phyloP scores from a whole-genome alignment of 1,140 invertebrate genomes.

The Sitobion miscanthi region DNA sequence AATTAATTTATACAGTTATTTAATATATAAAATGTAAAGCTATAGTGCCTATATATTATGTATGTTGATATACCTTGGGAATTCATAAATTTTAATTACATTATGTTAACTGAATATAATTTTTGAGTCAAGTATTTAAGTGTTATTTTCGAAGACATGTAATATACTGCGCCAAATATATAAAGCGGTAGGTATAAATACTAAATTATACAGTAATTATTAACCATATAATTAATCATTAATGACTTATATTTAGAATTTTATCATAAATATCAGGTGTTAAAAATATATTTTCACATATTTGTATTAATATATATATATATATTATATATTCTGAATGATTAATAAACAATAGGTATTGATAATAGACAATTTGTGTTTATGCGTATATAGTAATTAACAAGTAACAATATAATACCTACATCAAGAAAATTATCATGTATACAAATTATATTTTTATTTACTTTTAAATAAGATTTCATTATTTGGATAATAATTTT shows the following conservation, averaged over 20 bases:
- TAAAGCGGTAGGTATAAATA: background rate
- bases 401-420: background rate
- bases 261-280: background rate
- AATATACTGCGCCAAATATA: background rate
- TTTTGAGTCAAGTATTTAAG: conserved; percentile 23
- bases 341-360: background rate
- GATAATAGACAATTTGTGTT: background rate
- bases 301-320: background rate
- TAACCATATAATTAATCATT: background rate
- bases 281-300: conserved; percentile 21
- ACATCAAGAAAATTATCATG: background rate
- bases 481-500: background rate
- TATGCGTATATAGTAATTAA: background rate
- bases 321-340: background rate
- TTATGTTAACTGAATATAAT: conserved; percentile 2
- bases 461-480: background rate
- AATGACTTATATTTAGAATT: background rate
- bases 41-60: background rate
- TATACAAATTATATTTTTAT: background rate
- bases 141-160: background rate
- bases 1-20: conserved; percentile 19
- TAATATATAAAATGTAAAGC: background rate
- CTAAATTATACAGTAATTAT: background rate
- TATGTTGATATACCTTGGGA: background rate
- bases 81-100: background rate